These are phyloP conservation scores for Siniperca scherzeri DNA, from an alignment of 2,797 vertebrate genomes.

Conservation along the genomic window DNA sequence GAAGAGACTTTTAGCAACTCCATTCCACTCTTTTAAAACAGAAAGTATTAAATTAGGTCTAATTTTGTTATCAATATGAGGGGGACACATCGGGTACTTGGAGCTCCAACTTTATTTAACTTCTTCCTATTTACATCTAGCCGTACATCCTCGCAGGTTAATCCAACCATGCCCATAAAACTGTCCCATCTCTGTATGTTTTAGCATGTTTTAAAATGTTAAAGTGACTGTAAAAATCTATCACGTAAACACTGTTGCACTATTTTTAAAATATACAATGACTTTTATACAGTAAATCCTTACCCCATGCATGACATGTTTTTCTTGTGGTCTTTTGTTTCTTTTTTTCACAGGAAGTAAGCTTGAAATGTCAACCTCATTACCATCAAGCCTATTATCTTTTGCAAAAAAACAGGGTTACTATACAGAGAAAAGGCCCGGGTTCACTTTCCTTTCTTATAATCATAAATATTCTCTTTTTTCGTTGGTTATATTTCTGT, in stretches of 20 bases:
- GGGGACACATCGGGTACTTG: no score
- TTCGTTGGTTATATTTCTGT: background rate
- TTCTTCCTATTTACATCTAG: background rate
- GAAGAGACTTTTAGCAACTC: background rate
- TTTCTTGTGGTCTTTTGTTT: background rate
- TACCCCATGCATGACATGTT: background rate
- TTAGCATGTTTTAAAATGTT: background rate
- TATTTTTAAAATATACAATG: background rate
- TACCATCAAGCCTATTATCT: conserved; percentile 33
- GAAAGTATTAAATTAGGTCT: background rate
- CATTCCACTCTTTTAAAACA: background rate
- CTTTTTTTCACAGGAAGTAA: background rate
- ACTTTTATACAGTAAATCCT: background rate
- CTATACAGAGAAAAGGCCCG: background rate
- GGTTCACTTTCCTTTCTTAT: background rate
- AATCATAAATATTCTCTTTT: background rate
- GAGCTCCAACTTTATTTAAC: no score
- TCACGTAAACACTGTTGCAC: background rate
- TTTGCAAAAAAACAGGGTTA: conserved; percentile 18
- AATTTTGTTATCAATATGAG: background rate
- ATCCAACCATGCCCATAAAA: background rate
- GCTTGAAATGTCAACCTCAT: conserved; percentile 61
- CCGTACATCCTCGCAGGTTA: background rate
- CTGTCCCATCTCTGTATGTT: background rate
- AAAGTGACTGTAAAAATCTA: background rate